Evolutionary conservation across 2,113 vertebrate species (phyloP).

Genomic region (Amazona vittata): DNA sequence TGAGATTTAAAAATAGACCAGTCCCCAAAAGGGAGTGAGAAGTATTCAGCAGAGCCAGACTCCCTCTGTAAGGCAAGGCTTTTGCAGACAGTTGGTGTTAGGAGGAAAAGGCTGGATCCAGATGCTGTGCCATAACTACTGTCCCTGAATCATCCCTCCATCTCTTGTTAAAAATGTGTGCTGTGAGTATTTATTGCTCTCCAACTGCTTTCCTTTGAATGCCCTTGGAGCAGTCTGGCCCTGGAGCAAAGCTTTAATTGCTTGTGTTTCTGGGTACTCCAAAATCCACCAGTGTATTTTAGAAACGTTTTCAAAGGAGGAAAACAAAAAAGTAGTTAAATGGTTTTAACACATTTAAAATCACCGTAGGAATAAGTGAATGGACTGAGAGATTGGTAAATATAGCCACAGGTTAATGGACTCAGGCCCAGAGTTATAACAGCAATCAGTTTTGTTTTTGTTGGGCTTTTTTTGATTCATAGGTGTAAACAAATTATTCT

Average conservation of each 20-base stretch:
- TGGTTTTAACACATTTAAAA: slow-evolving; percentile 21
- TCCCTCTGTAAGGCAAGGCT: not conserved
- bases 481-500: not conserved
- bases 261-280: slow-evolving; percentile 22
- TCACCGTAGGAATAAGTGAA: not conserved
- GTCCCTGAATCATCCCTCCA: not conserved
- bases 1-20: not conserved
- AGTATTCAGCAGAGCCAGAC: not conserved
- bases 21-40: not conserved
- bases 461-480: not conserved
- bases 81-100: not conserved
- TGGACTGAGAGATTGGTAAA: not conserved
- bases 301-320: not conserved
- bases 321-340: not conserved
- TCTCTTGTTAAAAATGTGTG: not conserved
- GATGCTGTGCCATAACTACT: not conserved
- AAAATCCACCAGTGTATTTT: slow-evolving; percentile 34
- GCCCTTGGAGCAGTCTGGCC: not conserved
- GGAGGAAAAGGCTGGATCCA: not conserved
- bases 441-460: not conserved
- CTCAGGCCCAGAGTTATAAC: not conserved
- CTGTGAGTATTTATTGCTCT: not conserved
- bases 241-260: slow-evolving; percentile 35
- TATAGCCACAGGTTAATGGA: not conserved
- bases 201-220: not conserved